Evolutionary conservation across 1,140 invertebrate species (phyloP), one percentile per base, ranked within the genome.

Genomic region (Lasioglossum albipes): DNA sequence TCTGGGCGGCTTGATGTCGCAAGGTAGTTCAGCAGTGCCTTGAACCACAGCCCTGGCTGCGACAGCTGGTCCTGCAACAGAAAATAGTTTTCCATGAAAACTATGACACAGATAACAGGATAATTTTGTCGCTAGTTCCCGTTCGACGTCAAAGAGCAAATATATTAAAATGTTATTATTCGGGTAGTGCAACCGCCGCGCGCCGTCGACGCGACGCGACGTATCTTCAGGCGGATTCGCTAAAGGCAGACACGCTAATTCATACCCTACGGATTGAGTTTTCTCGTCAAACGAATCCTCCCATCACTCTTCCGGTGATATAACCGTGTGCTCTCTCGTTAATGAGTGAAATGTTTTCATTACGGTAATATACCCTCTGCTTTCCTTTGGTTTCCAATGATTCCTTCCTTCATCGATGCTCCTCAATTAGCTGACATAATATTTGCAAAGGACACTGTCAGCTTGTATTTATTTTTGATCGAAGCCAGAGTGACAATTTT

Each of bases 1-100:
- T 70, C 94, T 90, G 7, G 95, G 94, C 12, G 95, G 93, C 67
- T 93, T 93, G 69, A 96, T 94, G 88, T 96, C 95, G 87, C 95
- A 96, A 0, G 95, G 95, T 36, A 96, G 90, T 42, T 94, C 93
- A 12, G 95, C 95, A 52, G 93, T 94, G 72, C 94, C 95, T 75
- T 93, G 93, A 54, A 95, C 92, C 62, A 96, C 94, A 22, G 95
- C 95, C 83, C 94, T 94, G 20, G 95, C 93, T 75, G 94, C 91
- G 64, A 94, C 89, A 18, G 94, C 89, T 54, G 94, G 94, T 87
- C 95, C 95, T 95, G 94, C 31, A 95, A 95, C 86, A 92, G 69
- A 87, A 92, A 91, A 90, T 82, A 91, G 13, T 12, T 49, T 49
- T 49, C 13, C 13, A 2, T 49, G 10, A 49, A 2, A 49, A 49